phyloP scores from a whole-genome alignment of 2,113 vertebrate species.

The Mohoua ochrocephala region DNA sequence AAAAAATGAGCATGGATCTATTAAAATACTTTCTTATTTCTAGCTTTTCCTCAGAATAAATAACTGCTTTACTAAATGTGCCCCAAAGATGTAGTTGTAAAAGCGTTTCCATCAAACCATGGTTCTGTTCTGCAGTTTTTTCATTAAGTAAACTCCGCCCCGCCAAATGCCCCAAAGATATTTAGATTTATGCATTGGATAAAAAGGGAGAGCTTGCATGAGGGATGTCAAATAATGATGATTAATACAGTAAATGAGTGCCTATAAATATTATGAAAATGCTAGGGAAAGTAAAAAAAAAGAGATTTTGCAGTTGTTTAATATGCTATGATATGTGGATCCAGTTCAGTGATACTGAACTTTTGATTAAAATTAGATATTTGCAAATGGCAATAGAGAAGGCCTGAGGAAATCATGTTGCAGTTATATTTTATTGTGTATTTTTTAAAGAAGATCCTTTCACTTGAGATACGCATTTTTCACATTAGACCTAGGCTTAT shows the following conservation, averaged over 20 bases:
- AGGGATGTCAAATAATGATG: not conserved
- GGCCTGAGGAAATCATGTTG: not conserved
- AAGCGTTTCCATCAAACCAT: not conserved
- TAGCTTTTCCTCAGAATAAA: not conserved
- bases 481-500: not conserved
- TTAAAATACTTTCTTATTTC: not conserved
- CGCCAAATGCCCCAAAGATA: not conserved
- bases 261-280: not conserved
- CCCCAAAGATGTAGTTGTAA: not conserved
- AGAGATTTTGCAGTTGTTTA: not conserved
- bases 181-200: not conserved
- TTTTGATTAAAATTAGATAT: not conserved
- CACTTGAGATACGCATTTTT: not conserved
- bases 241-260: not conserved
- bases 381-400: not conserved
- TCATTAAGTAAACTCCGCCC: not conserved
- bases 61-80: not conserved
- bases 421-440: not conserved
- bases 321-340: not conserved
- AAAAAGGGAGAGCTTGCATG: not conserved
- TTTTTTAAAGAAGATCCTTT: not conserved
- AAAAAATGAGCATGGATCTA: not conserved
- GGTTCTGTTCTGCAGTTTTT: not conserved
- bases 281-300: not conserved
- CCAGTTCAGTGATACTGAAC: not conserved